Base-by-base conservation (phyloP, 2,797 vertebrate genomes). In the Poliocrania exsul region DNA sequence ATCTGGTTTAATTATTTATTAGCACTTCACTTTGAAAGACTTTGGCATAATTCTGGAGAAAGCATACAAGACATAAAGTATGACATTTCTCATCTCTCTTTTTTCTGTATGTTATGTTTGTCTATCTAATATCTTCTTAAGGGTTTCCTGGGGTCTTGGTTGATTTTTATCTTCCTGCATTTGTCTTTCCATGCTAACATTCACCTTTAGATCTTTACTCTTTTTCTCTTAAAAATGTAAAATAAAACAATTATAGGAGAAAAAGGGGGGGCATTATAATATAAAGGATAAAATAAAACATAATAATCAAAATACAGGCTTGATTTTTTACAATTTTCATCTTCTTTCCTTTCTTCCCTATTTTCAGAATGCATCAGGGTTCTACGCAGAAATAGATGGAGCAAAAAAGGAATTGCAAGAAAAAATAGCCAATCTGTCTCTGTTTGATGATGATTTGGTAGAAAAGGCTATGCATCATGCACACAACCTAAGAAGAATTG, bases 371-470 rank as follows among this genome's bases (percentile, higher is more conserved):
- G 97, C 98, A 66, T 98, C 98, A 3, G 96, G 98, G 47, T 98
- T 99, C 97, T 99, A 99, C 17, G 99, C 99, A 38, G 98, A 98
- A 83, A 98, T 99, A 85, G 99, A 99, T 54, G 99, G 99, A 26
- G 99, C 99, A 6, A 96, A 96, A 91, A 97, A 96, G 57, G 98
- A 97, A 84, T 94, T 99, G 93, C 97, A 94, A 79, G 98, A 98
- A 79, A 99, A 98, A 96, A 96, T 97, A 6, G 98, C 98, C 95
- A 98, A 98, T 38, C 97, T 99, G 31, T 98, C 98, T 19, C 92
- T 98, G 75, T 98, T 98, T 19, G 98, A 99, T 97, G 97, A 96
- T 56, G 97, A 98, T 50, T 97, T 99, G 96, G 99, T 99, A 58
- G 98, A 98, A 96, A 98, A 97, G 77, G 98, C 99, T 6, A 96